Conservation (phyloP, 2,113 vertebrate genomes). For the Plectropomus leopardus region DNA sequence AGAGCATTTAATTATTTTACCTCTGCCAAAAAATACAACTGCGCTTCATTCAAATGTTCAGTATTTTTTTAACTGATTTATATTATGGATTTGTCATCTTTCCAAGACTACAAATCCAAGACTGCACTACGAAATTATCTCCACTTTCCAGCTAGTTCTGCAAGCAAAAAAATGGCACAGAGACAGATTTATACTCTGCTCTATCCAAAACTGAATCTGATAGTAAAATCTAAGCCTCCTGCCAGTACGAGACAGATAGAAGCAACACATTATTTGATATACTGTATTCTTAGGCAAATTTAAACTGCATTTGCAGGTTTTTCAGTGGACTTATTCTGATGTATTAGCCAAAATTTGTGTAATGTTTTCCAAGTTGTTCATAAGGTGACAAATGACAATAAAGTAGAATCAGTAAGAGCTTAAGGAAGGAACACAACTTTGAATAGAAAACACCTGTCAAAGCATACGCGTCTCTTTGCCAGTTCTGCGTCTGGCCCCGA, state of each 20-base stretch:
- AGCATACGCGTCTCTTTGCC: conserved; percentile 26
- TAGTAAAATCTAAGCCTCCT: conserved; percentile 7
- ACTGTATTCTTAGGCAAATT: background rate
- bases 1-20: conserved; percentile 18
- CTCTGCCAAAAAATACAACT: background rate
- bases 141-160: background rate
- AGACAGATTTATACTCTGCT: conserved; percentile 1
- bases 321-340: background rate
- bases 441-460: conserved; percentile 44
- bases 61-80: background rate
- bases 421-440: background rate
- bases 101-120: conserved; percentile 6
- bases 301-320: conserved; percentile 2
- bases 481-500: background rate
- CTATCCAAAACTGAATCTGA: conserved; percentile 6
- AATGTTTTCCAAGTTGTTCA: conserved; percentile 6
- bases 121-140: background rate
- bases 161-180: background rate
- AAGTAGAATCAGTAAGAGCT: background rate
- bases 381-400: conserved; percentile 1
- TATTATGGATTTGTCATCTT: background rate
- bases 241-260: background rate
- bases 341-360: background rate
- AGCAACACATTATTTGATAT: conserved; percentile 9
- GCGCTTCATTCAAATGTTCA: background rate